Evolutionary conservation across 2,797 vertebrate genomes (phyloP), one percentile per base, ranked within the genome.

Genomic region (Anniella stebbinsi): DNA sequence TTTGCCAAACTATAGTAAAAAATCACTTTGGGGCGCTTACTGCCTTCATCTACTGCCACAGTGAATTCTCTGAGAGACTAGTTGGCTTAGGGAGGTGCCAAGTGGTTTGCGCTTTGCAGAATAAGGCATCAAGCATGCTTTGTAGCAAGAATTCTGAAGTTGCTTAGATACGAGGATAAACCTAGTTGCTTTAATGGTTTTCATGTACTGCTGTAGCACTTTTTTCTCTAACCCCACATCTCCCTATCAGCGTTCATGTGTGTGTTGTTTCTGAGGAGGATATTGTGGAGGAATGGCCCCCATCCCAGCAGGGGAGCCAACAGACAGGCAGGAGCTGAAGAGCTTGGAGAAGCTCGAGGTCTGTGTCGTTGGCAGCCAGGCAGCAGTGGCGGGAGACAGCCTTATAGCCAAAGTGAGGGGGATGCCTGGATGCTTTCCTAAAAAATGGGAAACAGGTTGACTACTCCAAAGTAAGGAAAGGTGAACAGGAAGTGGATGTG

Each of bases 21-120:
- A 41, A 87, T 84, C 67, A 77, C 36, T 93, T 95, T 78, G 87
- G 84, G 69, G 89, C 54, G 41, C n/a, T 8, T 51, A 8, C 51
- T 11, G 76, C 88, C 90, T 91, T n/a, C 21, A 75, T 93, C 89
- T 90, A 57, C 83, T 45, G 91, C 36, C 88, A 89, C 80, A 67
- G 87, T 93, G 91, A 94, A 38, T 92, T 87, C n/a, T 95, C 82
- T 57, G 0, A 84, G 23, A 82, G 28, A 30, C 0, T 72, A 75
- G 6, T 54, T 92, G 36, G 48, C 17, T 81, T 82, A 93, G 86
- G 48, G 18, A 0, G 0, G 8, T 18, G 88, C 80, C 18, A 3
- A 36, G 0, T 17, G 10, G n/a, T 89, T 41, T 54, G 45, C 2
- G 11, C 12, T 23, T 13, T 93, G 15, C 30, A 81, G 75, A 81